These are phyloP conservation scores for Cotesia congregata DNA, from an alignment of 2,888 invertebrate species.

Conservation along the genomic window DNA sequence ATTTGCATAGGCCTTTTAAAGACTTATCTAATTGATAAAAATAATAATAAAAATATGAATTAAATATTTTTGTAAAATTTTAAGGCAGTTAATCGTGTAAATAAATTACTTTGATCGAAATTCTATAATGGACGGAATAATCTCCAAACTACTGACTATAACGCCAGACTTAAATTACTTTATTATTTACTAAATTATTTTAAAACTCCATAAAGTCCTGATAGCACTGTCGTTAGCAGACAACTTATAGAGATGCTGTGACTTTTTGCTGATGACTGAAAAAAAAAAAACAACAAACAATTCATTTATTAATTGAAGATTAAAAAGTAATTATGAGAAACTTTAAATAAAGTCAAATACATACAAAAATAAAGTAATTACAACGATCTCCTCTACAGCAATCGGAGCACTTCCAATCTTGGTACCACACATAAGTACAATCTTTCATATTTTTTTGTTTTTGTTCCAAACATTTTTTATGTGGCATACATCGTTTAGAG, in stretches of 20 bases:
- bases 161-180: constrained; percentile 33
- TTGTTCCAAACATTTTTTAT: constrained; percentile 81
- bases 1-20: background rate
- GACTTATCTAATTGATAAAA: background rate
- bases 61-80: background rate
- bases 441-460: constrained; percentile 80
- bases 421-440: constrained; percentile 94
- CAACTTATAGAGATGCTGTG: constrained; percentile 23
- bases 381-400: constrained; percentile 97
- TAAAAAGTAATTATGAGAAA: background rate
- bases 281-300: constrained; percentile 38
- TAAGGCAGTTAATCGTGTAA: background rate
- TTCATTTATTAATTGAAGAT: background rate
- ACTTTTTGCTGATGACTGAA: constrained; percentile 55
- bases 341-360: constrained; percentile 66
- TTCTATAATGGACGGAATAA: constrained; percentile 24
- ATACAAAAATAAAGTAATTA: constrained; percentile 95
- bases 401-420: constrained; percentile 96
- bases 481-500: constrained; percentile 90
- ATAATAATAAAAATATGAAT: background rate
- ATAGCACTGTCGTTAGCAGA: constrained; percentile 30
- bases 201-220: constrained; percentile 40
- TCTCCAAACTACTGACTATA: constrained; percentile 40
- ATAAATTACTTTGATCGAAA: background rate
- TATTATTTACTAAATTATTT: constrained; percentile 13